A percentile compares a stretch with the other conserved stretches of the same genome.
These are phyloP conservation scores for Dichetophora obliterata DNA, from an alignment of 2,888 invertebrate species.

Conservation along the genomic window DNA sequence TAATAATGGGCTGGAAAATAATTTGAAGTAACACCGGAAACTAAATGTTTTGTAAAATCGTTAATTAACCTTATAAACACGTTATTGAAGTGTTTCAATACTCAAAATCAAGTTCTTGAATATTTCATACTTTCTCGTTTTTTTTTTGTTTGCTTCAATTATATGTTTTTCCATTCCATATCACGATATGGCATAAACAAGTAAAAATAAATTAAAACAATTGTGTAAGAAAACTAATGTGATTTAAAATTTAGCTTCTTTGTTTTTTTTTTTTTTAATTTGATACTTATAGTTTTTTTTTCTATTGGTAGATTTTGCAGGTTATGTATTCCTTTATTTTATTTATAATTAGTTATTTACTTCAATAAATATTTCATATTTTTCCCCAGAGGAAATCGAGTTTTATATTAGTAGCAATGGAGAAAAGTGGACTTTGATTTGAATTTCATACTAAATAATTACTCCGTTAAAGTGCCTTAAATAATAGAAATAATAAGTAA, in stretches of 20 bases:
- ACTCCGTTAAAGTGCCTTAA: conserved; percentile 61
- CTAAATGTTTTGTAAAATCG: too few relatives aligned
- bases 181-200: background rate
- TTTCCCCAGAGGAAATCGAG: conserved; percentile 39
- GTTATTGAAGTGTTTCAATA: conserved; percentile 11
- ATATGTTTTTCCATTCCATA: too few relatives aligned
- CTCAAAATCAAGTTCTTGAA: background rate
- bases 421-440: conserved; percentile 56
- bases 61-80: background rate
- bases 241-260: background rate
- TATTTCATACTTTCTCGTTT: background rate
- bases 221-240: background rate
- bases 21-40: too few relatives aligned
- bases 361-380: conserved; percentile 48
- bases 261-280: conserved; percentile 29
- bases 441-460: conserved; percentile 54
- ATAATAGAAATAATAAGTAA: conserved; percentile 14
- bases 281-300: conserved; percentile 22
- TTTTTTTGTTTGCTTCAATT: conserved; percentile 1
- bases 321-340: conserved; percentile 48
- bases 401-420: conserved; percentile 35
- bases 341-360: conserved; percentile 45
- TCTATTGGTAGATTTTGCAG: conserved; percentile 30
- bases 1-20: background rate
- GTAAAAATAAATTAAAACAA: background rate